Conservation (phyloP, 2,797 vertebrate species). For the Lates japonicus region DNA sequence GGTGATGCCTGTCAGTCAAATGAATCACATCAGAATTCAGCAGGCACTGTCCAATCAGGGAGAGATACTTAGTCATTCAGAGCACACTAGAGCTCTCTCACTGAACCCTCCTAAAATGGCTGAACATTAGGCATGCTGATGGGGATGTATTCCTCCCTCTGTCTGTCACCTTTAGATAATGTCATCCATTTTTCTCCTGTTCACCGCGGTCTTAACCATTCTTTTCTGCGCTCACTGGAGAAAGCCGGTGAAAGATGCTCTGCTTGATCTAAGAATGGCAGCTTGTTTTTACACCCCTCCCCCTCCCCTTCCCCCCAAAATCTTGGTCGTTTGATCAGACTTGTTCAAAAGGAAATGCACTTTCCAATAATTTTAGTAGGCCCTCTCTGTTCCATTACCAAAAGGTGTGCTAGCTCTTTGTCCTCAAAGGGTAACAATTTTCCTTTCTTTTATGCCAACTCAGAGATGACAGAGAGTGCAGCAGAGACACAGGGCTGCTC, state of each 20-base stretch:
- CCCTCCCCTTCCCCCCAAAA: background rate
- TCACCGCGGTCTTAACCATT: slow-evolving; percentile 46
- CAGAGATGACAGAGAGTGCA: slow-evolving; percentile 54
- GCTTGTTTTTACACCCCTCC: slow-evolving; percentile 21
- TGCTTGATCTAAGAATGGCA: slow-evolving; percentile 40
- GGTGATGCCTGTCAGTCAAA: slow-evolving; percentile 84
- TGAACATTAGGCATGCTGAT: slow-evolving; percentile 82
- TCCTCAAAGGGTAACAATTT: slow-evolving; percentile 50
- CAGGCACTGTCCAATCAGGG: slow-evolving; percentile 78
- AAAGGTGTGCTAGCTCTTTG: slow-evolving; percentile 44
- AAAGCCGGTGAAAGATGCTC: slow-evolving; percentile 30
- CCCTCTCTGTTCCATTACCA: slow-evolving; percentile 35
- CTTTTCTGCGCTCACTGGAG: slow-evolving; percentile 23
- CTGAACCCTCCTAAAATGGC: slow-evolving; percentile 85
- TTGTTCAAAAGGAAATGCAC: slow-evolving; percentile 50
- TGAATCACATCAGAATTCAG: slow-evolving; percentile 83
- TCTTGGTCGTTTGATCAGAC: slow-evolving; percentile 47
- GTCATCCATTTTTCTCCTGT: slow-evolving; percentile 70
- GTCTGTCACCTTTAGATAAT: slow-evolving; percentile 84
- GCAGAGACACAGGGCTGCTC: slow-evolving; percentile 53
- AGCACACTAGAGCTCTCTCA: slow-evolving; percentile 80
- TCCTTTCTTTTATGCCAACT: slow-evolving; percentile 40
- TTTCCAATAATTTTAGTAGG: slow-evolving; percentile 30
- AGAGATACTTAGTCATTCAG: slow-evolving; percentile 83
- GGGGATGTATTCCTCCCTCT: slow-evolving; percentile 73